Base-by-base conservation (phyloP, 2,797 vertebrate species). In the Cheirogaleus major region DNA sequence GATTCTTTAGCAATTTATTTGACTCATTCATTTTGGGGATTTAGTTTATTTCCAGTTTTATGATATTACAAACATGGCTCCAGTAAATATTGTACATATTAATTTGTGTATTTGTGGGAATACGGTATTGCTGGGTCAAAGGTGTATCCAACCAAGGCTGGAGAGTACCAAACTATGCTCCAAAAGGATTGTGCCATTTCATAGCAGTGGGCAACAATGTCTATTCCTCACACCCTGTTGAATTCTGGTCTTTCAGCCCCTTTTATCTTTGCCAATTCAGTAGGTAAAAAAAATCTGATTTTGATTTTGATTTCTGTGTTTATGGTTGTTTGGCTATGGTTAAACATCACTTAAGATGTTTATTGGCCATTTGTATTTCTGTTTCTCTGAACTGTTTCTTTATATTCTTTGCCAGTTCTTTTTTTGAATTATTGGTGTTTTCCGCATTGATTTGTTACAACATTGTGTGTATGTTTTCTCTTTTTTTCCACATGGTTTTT, bases 241-340 rank as follows among this genome's bases (percentile, higher is more conserved):
- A 78, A 78, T 32, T 32, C 20, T 57, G 55, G 55, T 27, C 55
- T 92, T 72, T 45, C 9, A 67, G 23, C 12, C 17, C 14, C 72
- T 91, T 67, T 45, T 9, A 41, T 30, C 48, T 84, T n/a, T 65
- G 45, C 13, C 20, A 90, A 1, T 67, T 86, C 17, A 38, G 25
- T 85, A 61, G 79, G 13, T 89, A 11, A 91, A 94, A 84, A 91
- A 79, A 93, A 52, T 25, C n/a, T 73, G 79, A 32, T 86, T 95
- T 95, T 73, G 89, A 89, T 89, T 85, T 81, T 2, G 1, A 14
- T 80, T 89, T 95, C 61, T 67, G 3, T 86, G 25, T 86, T 85
- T 90, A 73, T 65, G 52, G 15, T 79, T 85, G 38, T 79, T 45
- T 85, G 70, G 5, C 48, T 92, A 43, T 78, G 23, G 65, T 73